A percentile compares a stretch with the other conserved stretches of the same genome.
Evolutionary conservation across 2,797 vertebrate species (phyloP).

Genomic region (Mus caroli): DNA sequence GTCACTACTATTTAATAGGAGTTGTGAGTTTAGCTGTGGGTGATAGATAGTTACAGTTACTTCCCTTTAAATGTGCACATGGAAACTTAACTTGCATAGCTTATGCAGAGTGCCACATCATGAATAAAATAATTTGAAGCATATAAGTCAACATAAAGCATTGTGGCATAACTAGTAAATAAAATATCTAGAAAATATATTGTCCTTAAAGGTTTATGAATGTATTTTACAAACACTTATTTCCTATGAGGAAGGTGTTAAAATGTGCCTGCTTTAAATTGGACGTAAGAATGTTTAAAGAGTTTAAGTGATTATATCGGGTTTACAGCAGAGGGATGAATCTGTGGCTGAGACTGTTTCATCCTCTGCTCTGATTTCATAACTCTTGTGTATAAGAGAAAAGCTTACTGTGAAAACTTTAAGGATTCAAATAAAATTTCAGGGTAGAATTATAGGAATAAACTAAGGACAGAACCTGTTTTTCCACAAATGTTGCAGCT

Average conservation of each 20-base stretch:
- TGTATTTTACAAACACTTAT: conserved; percentile 7
- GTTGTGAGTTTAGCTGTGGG: neutral
- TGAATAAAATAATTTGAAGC: conserved; percentile 17
- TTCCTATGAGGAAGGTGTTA: neutral
- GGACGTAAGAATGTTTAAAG: neutral
- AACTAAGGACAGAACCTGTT: neutral
- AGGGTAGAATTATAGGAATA: conserved; percentile 14
- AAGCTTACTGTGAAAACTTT: conserved; percentile 1
- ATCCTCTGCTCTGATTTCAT: conserved; percentile 12
- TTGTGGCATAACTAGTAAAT: neutral
- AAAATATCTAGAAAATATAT: conserved; percentile 41
- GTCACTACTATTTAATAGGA: neutral
- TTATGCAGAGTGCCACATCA: neutral
- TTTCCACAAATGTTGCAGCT: neutral
- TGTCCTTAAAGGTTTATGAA: neutral
- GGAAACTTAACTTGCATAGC: neutral
- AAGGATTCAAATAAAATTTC: neutral
- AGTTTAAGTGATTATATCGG: conserved; percentile 29
- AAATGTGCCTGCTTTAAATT: neutral
- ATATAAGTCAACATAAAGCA: conserved; percentile 13
- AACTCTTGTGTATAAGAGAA: neutral
- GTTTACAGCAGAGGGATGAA: conserved; percentile 3
- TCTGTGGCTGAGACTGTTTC: neutral
- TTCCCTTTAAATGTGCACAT: neutral
- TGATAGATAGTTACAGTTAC: neutral